Conservation (phyloP, 2,113 vertebrate genomes). For the Pholis gunnellus region DNA sequence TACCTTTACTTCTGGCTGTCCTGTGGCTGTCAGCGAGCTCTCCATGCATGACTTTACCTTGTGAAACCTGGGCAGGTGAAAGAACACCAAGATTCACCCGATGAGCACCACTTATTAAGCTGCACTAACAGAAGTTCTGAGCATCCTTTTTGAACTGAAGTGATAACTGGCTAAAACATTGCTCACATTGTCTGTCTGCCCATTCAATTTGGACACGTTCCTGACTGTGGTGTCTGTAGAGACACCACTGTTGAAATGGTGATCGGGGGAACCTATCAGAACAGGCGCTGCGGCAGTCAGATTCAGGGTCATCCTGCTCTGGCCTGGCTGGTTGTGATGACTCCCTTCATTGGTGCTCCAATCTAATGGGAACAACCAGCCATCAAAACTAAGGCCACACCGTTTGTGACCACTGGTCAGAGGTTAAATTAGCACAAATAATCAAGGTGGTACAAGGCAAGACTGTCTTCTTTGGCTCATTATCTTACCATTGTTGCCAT, state of each 20-base stretch:
- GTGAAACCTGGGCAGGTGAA: constrained; percentile 78
- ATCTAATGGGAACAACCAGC: constrained; percentile 77
- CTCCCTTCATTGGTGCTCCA: constrained; percentile 84
- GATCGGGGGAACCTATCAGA: constrained; percentile 89
- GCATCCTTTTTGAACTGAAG: background rate
- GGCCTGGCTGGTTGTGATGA: constrained; percentile 86
- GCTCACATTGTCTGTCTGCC: constrained; percentile 86
- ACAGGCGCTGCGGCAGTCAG: constrained; percentile 89
- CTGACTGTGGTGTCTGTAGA: constrained; percentile 66
- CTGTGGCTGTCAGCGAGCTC: constrained; percentile 73
- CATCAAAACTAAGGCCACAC: constrained; percentile 3
- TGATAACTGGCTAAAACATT: constrained; percentile 4
- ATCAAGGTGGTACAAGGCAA: background rate
- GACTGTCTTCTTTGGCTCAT: background rate
- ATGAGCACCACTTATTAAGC: background rate
- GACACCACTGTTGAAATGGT: constrained; percentile 79
- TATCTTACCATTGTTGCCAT: constrained; percentile 91
- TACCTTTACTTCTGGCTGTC: constrained; percentile 88
- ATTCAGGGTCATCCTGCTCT: constrained; percentile 92
- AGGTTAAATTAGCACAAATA: background rate
- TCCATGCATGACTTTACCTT: constrained; percentile 83
- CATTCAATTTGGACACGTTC: constrained; percentile 75
- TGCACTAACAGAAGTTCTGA: constrained; percentile 5
- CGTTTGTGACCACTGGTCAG: background rate
- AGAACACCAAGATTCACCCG: constrained; percentile 31